These are phyloP conservation scores for Hydrotaea diabolus DNA, from an alignment of 2,888 invertebrate genomes.

Conservation along the genomic window DNA sequence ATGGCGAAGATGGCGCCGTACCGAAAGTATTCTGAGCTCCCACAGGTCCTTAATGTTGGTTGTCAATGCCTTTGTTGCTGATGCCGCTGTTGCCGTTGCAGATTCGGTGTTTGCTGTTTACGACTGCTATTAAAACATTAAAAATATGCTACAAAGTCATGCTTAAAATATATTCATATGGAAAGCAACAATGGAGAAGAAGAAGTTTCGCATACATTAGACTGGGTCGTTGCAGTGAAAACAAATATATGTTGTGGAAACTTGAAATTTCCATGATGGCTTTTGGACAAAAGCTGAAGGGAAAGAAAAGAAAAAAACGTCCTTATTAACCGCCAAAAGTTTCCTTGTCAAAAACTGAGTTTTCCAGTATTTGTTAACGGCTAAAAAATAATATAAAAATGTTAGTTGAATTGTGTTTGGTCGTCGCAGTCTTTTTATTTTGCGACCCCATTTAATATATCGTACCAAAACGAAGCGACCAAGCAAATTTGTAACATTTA, in stretches of 20 bases:
- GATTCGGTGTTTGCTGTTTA: constrained; percentile 19
- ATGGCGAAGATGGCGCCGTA: neutral
- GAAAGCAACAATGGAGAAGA: neutral
- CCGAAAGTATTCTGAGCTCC: constrained; percentile 24
- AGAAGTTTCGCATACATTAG: neutral
- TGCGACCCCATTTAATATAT: too few species aligned
- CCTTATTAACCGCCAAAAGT: too few species aligned
- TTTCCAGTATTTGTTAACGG: too few species aligned
- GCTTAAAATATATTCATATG: neutral
- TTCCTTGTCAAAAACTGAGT: too few species aligned
- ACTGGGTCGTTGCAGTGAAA: neutral
- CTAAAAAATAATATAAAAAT: too few species aligned
- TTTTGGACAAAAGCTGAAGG: too few species aligned
- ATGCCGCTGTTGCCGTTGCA: constrained; percentile 27
- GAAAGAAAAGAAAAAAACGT: too few species aligned
- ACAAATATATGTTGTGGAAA: too few species aligned
- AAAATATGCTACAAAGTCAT: constrained; percentile 25
- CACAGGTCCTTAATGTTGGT: constrained; percentile 39
- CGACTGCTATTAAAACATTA: constrained; percentile 72
- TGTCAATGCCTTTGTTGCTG: neutral
- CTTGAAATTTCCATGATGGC: too few species aligned
- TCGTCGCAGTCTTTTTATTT: too few species aligned
- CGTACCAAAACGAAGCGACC: too few species aligned
- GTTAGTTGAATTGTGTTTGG: too few species aligned
- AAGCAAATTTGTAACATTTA: neutral